Evolutionary conservation across 2,797 vertebrate species (phyloP).

Genomic region (Enteromius treurensis): DNA sequence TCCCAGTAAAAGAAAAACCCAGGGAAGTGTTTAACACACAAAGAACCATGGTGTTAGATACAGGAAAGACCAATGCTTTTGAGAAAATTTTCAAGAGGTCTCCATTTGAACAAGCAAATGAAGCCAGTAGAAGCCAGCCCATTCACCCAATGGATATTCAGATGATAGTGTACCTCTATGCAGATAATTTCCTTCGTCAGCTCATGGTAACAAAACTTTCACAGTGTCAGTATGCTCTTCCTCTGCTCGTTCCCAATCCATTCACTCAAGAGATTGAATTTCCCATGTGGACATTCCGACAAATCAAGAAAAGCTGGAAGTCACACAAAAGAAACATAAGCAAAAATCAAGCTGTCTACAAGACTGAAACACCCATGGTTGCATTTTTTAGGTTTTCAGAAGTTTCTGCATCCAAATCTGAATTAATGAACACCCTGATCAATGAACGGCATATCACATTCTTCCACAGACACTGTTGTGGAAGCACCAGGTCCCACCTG

Average conservation of each 20-base stretch:
- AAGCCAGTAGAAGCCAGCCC: background rate
- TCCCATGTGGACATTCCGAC: slow-evolving; percentile 71
- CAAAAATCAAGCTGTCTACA: slow-evolving; percentile 65
- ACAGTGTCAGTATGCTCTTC: slow-evolving; percentile 71
- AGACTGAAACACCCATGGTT: slow-evolving; percentile 69
- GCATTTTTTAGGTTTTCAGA: slow-evolving; percentile 77
- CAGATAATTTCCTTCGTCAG: slow-evolving; percentile 70
- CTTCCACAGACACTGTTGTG: slow-evolving; percentile 68
- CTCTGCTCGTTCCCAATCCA: slow-evolving; percentile 64
- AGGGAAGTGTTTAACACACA: background rate
- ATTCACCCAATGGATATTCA: slow-evolving; percentile 52
- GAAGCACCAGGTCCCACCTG: slow-evolving; percentile 66
- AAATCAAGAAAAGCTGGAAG: slow-evolving; percentile 72
- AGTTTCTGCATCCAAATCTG: slow-evolving; percentile 72
- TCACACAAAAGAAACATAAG: slow-evolving; percentile 30
- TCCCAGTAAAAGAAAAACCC: background rate
- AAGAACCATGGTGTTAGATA: background rate
- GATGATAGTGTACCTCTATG: slow-evolving; percentile 68
- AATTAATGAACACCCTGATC: slow-evolving; percentile 67
- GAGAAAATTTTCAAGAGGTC: slow-evolving; percentile 20
- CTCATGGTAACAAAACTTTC: slow-evolving; percentile 67
- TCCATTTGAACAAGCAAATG: background rate
- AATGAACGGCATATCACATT: slow-evolving; percentile 68
- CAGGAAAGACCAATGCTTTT: background rate
- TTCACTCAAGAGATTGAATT: slow-evolving; percentile 66